A percentile compares a stretch with the other conserved stretches of the same genome.
phyloP scores from a whole-genome alignment of 2,113 vertebrate species.

The Ceyx cyanopectus region DNA sequence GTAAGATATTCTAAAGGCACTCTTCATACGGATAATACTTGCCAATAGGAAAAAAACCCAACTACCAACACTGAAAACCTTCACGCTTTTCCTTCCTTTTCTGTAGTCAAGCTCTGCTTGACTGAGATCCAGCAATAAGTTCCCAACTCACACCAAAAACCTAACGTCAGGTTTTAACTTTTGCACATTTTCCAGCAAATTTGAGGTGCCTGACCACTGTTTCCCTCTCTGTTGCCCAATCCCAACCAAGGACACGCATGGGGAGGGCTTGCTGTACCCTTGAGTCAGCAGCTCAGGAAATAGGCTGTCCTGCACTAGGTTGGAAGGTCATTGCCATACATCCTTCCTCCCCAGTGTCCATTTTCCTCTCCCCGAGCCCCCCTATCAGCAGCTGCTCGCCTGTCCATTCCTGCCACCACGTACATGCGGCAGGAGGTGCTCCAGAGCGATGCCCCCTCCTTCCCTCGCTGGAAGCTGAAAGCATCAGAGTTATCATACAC shows the following conservation, averaged over 20 bases:
- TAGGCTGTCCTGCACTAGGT: slow-evolving; percentile 33
- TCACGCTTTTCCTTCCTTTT: slow-evolving; percentile 42
- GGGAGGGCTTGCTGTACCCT: slow-evolving; percentile 57
- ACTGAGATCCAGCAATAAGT: slow-evolving; percentile 35
- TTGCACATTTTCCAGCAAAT: slow-evolving; percentile 5
- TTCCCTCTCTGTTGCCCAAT: slow-evolving; percentile 54
- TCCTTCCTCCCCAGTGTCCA: slow-evolving; percentile 71
- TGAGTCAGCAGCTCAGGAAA: slow-evolving; percentile 63
- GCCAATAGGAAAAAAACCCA: not conserved
- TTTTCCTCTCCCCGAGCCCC: slow-evolving; percentile 58
- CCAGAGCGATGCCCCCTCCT: not conserved
- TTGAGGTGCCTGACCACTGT: slow-evolving; percentile 27
- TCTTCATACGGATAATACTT: not conserved
- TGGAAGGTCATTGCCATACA: slow-evolving; percentile 73
- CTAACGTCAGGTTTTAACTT: slow-evolving; percentile 27
- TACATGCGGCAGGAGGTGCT: slow-evolving; percentile 26
- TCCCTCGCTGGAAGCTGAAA: not conserved
- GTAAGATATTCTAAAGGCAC: not conserved
- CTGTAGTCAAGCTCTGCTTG: slow-evolving; percentile 3
- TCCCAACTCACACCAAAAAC: not conserved
- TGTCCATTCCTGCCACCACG: not conserved
- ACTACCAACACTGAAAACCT: not conserved
- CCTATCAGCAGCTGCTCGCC: slow-evolving; percentile 52
- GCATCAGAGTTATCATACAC: not conserved
- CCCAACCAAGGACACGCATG: slow-evolving; percentile 33